Evolutionary conservation across 1,140 invertebrate species (phyloP), one percentile per base, ranked within the genome.

Genomic region (Yoshiicerus persimilis): DNA sequence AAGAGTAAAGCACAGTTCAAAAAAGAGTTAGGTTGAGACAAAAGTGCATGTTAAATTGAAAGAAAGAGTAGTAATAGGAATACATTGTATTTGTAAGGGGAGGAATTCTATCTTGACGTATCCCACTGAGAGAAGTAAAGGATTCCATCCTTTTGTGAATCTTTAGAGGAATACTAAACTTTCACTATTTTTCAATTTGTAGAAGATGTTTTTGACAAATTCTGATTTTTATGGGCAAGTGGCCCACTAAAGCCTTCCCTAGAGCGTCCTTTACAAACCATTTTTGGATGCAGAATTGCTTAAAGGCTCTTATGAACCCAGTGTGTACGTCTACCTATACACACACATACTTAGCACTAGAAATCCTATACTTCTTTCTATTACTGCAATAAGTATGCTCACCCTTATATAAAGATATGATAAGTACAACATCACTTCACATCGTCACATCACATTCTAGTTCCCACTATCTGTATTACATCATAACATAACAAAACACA

Each of bases 141-240:
- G 39, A 47, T 84, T 16, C 39, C 25, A 30, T 84, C 27, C 38
- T 38, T 56, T 27, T 25, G 34, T 20, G 75, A 80, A 32, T 80
- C 75, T 80, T 38, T 80, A 77, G 70, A 56, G 38, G 36, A 64
- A 64, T 75, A 70, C 70, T 87, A 83, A 87, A 87, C 87, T 87
- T 87, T 87, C 87, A 87, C 87, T 87, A 87, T 87, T 87, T 87
- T 87, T 87, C 87, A 87, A 87, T 87, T 87, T 87, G 87, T 34
- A 83, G 47, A 27, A 87, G 87, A 56, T 87, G 47, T 84, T 87
- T 84, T 56, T 87, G 87, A 87, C 87, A 87, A 87, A 87, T 87
- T 87, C 87, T 87, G 87, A 87, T 87, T 87, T 87, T 87, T 87
- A 87, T 87, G 87, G 75, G 70, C 77, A 75, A 87, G 39, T 56